These are phyloP conservation scores for Hyaena hyaena DNA, from an alignment of 2,113 vertebrate species.

Conservation along the genomic window DNA sequence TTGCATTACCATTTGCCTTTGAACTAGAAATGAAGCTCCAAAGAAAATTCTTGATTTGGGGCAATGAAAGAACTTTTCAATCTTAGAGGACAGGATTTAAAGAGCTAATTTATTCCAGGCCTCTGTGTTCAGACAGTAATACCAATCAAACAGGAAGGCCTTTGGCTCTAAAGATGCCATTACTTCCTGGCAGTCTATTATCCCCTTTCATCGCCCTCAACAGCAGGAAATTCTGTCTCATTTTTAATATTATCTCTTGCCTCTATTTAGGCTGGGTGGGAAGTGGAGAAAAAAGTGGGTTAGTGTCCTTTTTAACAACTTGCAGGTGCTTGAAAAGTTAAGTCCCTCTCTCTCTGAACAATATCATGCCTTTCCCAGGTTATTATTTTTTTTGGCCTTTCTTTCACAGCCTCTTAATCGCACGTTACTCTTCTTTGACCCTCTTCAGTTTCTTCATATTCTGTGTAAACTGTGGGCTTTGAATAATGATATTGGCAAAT, in stretches of 20 bases:
- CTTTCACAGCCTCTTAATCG: not conserved
- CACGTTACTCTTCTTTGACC: not conserved
- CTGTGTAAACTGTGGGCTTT: constrained; percentile 1
- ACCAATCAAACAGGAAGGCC: not conserved
- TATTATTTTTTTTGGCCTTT: not conserved
- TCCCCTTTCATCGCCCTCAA: not conserved
- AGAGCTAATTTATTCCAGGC: not conserved
- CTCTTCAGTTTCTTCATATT: not conserved
- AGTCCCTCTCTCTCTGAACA: not conserved
- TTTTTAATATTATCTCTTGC: constrained; percentile 3
- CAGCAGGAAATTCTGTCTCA: constrained; percentile 5
- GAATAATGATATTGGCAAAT: not conserved
- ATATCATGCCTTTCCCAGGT: not conserved
- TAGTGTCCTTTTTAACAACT: not conserved
- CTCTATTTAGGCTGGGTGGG: not conserved
- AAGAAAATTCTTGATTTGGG: not conserved
- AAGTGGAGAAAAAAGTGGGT: not conserved
- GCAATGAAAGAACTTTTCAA: not conserved
- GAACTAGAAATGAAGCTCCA: not conserved
- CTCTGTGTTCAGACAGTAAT: not conserved
- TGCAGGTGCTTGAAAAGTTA: not conserved
- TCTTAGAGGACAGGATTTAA: not conserved
- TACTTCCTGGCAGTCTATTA: not conserved
- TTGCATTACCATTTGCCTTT: not conserved
- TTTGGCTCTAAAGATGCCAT: not conserved